phyloP scores from a whole-genome alignment of 2,113 vertebrate genomes.

The Mobula hypostoma region DNA sequence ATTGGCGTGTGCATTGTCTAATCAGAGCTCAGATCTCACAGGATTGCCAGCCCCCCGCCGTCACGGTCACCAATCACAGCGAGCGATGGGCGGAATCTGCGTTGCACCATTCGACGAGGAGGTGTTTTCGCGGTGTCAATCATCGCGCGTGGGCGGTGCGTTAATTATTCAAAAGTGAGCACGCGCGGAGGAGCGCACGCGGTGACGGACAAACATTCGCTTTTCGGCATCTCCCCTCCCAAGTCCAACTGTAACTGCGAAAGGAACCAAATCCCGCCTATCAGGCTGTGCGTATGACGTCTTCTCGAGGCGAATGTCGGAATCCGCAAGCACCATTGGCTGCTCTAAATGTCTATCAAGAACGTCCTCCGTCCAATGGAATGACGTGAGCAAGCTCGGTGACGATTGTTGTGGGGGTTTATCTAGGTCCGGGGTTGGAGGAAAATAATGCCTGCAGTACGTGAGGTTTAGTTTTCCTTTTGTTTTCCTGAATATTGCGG shows the following conservation, averaged over 20 bases:
- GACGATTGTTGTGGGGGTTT: neutral
- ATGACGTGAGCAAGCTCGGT: neutral
- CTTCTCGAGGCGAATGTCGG: neutral
- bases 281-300: neutral
- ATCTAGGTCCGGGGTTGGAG: neutral
- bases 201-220: neutral
- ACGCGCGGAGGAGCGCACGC: conserved; percentile 15
- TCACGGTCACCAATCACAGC: neutral
- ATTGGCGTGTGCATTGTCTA: neutral
- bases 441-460: neutral
- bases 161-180: conserved; percentile 32
- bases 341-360: neutral
- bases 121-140: neutral
- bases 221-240: neutral
- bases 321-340: neutral
- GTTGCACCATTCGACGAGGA: neutral
- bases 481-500: neutral
- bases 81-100: neutral
- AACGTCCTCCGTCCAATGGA: neutral
- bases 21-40: too few relatives aligned
- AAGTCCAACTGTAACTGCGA: neutral
- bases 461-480: conserved; percentile 5
- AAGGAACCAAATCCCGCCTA: neutral
- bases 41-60: neutral
- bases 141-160: conserved; percentile 23